Percentiles rank a stretch among this genome's conserved stretches.
phyloP scores from a whole-genome alignment of 2,113 vertebrate genomes.

The Thinocorus orbignyianus region DNA sequence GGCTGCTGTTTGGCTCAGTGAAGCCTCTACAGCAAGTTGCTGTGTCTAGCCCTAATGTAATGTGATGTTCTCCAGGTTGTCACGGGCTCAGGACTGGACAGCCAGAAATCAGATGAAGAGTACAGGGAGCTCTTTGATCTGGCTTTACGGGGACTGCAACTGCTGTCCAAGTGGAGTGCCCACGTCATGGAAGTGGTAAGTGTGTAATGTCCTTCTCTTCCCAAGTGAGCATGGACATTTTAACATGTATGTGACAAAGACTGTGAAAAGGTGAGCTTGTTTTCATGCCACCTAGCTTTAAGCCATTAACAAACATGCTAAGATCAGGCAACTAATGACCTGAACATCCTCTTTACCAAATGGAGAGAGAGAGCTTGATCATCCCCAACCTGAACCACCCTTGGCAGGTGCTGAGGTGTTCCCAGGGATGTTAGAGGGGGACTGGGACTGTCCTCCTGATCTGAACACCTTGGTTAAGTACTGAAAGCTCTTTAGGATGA shows the following conservation, averaged over 20 bases:
- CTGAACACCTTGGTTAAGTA: background rate
- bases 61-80: constrained; percentile 81
- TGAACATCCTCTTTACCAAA: background rate
- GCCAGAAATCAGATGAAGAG: constrained; percentile 98
- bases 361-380: background rate
- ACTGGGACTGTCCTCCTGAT: background rate
- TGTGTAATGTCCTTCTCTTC: background rate
- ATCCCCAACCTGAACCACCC: background rate
- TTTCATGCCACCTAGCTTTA: background rate
- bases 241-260: background rate
- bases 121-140: constrained; percentile 97
- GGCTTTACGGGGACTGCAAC: constrained; percentile 91
- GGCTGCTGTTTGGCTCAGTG: background rate
- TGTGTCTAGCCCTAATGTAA: background rate
- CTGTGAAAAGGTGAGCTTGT: background rate
- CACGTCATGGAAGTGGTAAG: constrained; percentile 97
- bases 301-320: background rate
- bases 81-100: constrained; percentile 96
- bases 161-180: constrained; percentile 98
- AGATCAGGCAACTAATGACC: background rate
- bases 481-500: background rate
- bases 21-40: background rate
- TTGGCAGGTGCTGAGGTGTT: background rate
- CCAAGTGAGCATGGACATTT: background rate
- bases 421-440: background rate